Conservation (phyloP, 2,888 invertebrate genomes). For the Campoplex capitator region DNA sequence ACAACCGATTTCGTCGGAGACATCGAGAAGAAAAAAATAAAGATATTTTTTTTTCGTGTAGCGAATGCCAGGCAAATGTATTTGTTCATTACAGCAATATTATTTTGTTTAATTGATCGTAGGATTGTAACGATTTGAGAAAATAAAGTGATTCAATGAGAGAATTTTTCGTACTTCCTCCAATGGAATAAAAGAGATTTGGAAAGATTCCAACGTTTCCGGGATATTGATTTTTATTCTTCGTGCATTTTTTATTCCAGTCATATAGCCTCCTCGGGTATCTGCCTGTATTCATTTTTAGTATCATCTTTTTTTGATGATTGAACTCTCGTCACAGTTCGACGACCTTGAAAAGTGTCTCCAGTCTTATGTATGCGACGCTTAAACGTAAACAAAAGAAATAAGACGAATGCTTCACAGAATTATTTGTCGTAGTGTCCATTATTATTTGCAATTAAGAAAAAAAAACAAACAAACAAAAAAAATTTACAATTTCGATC, state of each 20-base stretch:
- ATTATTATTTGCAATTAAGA: background rate
- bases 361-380: background rate
- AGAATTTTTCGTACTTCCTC: background rate
- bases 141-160: background rate
- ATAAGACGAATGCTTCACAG: too few species aligned
- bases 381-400: background rate
- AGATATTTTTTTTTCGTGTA: background rate
- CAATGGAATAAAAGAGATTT: background rate
- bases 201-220: conserved; percentile 5
- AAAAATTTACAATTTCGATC: background rate
- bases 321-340: background rate
- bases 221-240: background rate
- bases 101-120: background rate
- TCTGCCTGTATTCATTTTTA: background rate
- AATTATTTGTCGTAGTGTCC: background rate
- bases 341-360: background rate
- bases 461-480: too few species aligned
- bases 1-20: background rate
- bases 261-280: background rate
- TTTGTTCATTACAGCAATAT: background rate
- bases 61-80: conserved; percentile 19
- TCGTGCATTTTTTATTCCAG: background rate
- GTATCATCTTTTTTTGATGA: background rate
- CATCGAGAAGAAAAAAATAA: conserved; percentile 1
- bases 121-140: background rate